These are phyloP conservation scores for Nasonia vitripennis DNA, from an alignment of 1,140 invertebrate species.

Conservation along the genomic window DNA sequence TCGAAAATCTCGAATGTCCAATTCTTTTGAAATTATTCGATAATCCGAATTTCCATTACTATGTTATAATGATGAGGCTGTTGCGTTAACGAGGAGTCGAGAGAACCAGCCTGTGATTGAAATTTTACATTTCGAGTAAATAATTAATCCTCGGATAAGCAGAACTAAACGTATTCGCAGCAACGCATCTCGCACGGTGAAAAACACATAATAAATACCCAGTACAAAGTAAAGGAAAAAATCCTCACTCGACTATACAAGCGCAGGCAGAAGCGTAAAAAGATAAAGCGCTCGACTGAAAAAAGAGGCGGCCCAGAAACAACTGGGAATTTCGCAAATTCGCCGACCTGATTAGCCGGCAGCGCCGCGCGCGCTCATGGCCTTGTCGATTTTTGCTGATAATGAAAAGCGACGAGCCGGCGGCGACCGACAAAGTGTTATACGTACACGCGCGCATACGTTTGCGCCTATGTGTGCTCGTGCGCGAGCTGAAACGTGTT, in stretches of 20 bases:
- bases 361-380: slow-evolving; percentile 46
- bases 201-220: not conserved
- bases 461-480: not conserved
- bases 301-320: not conserved
- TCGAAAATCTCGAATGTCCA: not conserved
- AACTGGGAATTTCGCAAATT: slow-evolving; percentile 29
- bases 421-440: not conserved
- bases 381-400: slow-evolving; percentile 54
- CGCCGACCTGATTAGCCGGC: slow-evolving; percentile 16
- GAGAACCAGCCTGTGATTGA: no score
- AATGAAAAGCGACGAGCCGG: slow-evolving; percentile 50
- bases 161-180: not conserved
- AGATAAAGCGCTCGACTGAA: not conserved
- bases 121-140: no score
- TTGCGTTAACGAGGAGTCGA: not conserved
- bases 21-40: not conserved
- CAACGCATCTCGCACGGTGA: not conserved
- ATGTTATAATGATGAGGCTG: not conserved
- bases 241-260: not conserved
- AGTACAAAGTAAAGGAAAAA: not conserved
- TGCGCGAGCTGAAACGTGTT: not conserved
- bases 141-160: not conserved
- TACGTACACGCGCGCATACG: not conserved
- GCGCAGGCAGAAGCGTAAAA: not conserved
- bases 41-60: no score